phyloP scores from a whole-genome alignment of 2,113 vertebrate species.

The Cepphus grylle region DNA sequence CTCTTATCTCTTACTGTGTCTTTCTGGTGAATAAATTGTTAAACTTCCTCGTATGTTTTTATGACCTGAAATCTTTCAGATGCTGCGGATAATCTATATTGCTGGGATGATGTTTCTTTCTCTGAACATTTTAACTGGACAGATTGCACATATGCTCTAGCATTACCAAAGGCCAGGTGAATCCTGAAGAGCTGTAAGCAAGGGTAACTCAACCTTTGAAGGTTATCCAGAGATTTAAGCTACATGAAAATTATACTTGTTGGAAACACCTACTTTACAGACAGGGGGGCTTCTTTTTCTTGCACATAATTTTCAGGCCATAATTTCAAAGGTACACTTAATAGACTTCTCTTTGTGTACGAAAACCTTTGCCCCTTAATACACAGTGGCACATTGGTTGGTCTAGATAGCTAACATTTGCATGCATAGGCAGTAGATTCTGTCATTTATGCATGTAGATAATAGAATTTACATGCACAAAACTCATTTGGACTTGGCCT shows the following conservation, averaged over 20 bases:
- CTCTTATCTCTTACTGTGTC: background rate
- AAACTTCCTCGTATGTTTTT: background rate
- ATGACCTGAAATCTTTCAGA: background rate
- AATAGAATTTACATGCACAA: constrained; percentile 61
- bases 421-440: constrained; percentile 39
- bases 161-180: constrained; percentile 7
- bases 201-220: background rate
- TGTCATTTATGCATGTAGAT: constrained; percentile 54
- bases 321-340: background rate
- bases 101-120: background rate
- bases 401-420: constrained; percentile 6
- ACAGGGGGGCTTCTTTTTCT: background rate
- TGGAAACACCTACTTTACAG: background rate
- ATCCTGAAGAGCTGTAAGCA: background rate
- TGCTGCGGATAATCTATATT: background rate
- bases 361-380: background rate
- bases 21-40: background rate
- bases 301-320: background rate
- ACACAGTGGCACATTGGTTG: background rate
- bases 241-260: background rate
- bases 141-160: background rate
- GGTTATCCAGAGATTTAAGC: constrained; percentile 27
- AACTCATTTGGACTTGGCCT: constrained; percentile 38
- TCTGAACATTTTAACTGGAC: background rate
- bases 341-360: background rate